Conservation (phyloP, 1,140 invertebrate genomes). For the Zaprionus vittiger region DNA sequence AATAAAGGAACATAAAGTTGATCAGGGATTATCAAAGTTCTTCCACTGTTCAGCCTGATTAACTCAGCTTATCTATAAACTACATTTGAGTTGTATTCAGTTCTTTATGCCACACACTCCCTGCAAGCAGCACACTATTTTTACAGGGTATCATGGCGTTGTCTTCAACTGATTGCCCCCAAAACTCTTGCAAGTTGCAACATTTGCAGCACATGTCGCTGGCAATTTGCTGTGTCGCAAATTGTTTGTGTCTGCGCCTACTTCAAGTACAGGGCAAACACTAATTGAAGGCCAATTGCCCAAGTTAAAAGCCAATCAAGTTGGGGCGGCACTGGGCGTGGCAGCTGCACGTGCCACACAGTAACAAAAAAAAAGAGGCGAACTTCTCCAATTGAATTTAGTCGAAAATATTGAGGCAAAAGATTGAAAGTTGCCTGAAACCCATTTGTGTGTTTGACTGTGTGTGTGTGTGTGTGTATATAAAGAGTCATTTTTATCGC, state of each 20-base stretch:
- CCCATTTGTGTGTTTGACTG: background rate
- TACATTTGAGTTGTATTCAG: no score
- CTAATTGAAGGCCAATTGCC: constrained; percentile 68
- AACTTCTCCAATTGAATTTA: constrained; percentile 2
- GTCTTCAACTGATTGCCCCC: constrained; percentile 43
- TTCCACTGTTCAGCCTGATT: no score
- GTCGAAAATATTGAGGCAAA: background rate
- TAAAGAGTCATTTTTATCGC: background rate
- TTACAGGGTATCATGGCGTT: constrained; percentile 26
- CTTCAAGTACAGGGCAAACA: constrained; percentile 54
- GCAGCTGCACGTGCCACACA: constrained; percentile 12
- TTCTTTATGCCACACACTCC: background rate
- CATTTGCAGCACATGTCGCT: constrained; percentile 58
- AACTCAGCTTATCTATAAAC: no score
- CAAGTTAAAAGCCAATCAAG: constrained; percentile 21
- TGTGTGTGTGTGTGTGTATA: background rate
- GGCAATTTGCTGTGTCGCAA: constrained; percentile 64
- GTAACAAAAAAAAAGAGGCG: background rate
- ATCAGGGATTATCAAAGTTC: no score
- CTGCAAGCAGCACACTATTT: background rate
- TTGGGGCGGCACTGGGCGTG: constrained; percentile 21
- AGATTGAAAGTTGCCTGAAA: background rate
- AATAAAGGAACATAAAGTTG: no score
- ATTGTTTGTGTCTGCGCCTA: constrained; percentile 62
- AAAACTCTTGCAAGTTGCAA: constrained; percentile 28